These are phyloP conservation scores for Micropterix aruncella DNA, from an alignment of 2,888 invertebrate genomes.

Conservation along the genomic window DNA sequence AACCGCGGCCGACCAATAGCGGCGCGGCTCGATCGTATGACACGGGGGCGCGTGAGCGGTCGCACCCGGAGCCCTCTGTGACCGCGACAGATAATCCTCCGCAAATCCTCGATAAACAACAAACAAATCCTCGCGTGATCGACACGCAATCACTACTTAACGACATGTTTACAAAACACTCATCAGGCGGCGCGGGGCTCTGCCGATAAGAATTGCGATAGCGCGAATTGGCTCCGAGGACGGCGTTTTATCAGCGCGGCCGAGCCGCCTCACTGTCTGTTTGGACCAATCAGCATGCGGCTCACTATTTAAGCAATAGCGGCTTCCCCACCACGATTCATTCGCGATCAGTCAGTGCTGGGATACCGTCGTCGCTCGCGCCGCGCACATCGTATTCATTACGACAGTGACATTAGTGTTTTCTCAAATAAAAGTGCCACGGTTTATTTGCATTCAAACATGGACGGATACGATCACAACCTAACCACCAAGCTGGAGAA, in stretches of 20 bases:
- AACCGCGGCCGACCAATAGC: constrained; percentile 21
- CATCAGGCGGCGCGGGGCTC: neutral
- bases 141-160: no score
- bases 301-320: constrained; percentile 30
- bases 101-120: neutral
- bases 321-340: constrained; percentile 29
- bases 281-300: neutral
- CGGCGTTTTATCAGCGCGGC: neutral
- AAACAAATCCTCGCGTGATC: no score
- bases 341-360: constrained; percentile 27
- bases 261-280: neutral
- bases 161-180: no score
- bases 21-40: constrained; percentile 32
- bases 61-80: constrained; percentile 1
- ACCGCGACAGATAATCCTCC: neutral
- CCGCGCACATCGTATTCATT: constrained; percentile 14
- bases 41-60: constrained; percentile 19
- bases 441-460: no score
- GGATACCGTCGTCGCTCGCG: constrained; percentile 21
- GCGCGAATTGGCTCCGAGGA: neutral
- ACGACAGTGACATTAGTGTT: no score
- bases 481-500: constrained; percentile 31
- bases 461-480: neutral
- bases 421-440: no score
- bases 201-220: no score